These are phyloP conservation scores for Alectura lathami DNA, from an alignment of 2,113 vertebrate species.

Conservation along the genomic window DNA sequence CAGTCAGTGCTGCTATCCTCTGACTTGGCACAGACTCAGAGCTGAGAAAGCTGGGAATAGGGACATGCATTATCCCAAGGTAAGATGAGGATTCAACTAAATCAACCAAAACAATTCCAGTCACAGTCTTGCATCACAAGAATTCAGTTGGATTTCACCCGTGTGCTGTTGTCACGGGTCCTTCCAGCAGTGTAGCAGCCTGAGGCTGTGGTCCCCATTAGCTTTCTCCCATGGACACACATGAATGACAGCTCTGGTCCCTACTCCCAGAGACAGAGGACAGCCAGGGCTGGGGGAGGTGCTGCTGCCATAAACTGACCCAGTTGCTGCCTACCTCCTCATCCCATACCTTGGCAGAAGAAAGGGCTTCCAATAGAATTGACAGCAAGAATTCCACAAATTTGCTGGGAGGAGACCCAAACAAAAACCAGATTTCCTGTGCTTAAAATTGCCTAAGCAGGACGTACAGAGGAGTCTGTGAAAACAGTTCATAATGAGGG, in stretches of 20 bases:
- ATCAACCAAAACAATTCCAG: fast-evolving
- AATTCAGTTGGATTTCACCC: neutral
- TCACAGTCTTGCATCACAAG: neutral
- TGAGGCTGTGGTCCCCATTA: fast-evolving
- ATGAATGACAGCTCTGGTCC: too few relatives aligned
- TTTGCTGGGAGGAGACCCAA: neutral
- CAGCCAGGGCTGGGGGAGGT: neutral
- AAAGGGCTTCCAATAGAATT: neutral
- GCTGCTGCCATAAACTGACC: too few relatives aligned
- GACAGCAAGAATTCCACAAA: neutral
- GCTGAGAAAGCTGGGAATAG: neutral
- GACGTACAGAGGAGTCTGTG: neutral
- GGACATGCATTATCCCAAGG: neutral
- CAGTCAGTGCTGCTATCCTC: neutral
- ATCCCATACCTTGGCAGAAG: neutral
- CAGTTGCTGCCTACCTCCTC: neutral
- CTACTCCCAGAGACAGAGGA: neutral
- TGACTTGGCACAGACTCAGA: fast-evolving
- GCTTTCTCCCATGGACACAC: neutral
- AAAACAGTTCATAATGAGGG: neutral
- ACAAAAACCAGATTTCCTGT: neutral
- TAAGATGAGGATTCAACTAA: neutral
- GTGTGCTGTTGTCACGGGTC: neutral
- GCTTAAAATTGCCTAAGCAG: neutral
- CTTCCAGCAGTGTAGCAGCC: neutral